Evolutionary conservation across 2,113 vertebrate species (phyloP).

Genomic region (Onychostruthus taczanowskii): DNA sequence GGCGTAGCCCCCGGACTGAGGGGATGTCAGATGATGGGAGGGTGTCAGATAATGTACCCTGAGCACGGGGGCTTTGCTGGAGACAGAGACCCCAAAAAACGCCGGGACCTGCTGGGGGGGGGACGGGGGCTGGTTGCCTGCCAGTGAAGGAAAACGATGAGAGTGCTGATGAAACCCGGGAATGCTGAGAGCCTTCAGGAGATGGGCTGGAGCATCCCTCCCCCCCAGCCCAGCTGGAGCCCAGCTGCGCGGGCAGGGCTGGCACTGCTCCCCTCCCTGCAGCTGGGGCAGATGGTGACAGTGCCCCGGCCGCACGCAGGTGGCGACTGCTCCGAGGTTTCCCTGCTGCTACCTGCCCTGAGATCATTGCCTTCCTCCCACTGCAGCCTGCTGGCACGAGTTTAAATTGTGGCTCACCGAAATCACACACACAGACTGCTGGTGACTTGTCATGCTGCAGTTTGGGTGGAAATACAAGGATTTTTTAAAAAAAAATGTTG

Average conservation of each 20-base stretch:
- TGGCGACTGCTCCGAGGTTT: background rate
- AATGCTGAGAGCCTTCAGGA: background rate
- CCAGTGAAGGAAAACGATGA: background rate
- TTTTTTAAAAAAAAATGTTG: background rate
- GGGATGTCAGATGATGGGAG: background rate
- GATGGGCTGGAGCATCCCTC: background rate
- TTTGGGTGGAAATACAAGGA: background rate
- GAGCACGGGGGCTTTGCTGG: background rate
- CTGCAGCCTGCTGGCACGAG: background rate
- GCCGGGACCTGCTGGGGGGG: fast-evolving
- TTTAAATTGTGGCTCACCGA: fast-evolving
- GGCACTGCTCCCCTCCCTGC: background rate
- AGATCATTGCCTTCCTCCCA: background rate
- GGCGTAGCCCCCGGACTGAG: background rate
- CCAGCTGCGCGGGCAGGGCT: background rate
- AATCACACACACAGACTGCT: fast-evolving
- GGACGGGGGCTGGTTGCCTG: background rate
- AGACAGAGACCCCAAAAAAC: background rate
- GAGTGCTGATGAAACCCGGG: background rate
- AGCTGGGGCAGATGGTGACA: background rate
- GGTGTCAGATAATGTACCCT: background rate
- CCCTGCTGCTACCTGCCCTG: background rate
- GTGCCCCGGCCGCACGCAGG: background rate
- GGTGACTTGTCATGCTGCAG: background rate
- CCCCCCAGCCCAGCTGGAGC: background rate